These are phyloP conservation scores for Campoplex capitator DNA, from an alignment of 2,888 invertebrate species.

Conservation along the genomic window DNA sequence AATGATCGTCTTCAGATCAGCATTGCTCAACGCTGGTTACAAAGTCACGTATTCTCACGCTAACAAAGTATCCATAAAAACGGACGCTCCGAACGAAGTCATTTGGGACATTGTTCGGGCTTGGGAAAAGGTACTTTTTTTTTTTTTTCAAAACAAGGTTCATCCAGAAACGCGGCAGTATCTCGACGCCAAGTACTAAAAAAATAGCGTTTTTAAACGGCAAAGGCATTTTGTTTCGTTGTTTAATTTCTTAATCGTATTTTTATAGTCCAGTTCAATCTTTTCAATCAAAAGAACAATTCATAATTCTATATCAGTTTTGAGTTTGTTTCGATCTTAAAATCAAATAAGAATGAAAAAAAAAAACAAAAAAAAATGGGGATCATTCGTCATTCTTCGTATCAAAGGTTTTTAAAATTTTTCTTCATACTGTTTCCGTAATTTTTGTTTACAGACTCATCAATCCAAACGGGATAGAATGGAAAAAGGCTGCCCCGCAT, in stretches of 20 bases:
- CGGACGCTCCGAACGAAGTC: slow-evolving; percentile 93
- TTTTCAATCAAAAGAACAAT: not conserved
- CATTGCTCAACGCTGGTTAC: slow-evolving; percentile 95
- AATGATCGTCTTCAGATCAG: slow-evolving; percentile 89
- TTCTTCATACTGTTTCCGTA: not conserved
- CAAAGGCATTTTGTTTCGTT: no score
- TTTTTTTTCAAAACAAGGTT: no score
- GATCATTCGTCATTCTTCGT: no score
- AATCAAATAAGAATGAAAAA: no score
- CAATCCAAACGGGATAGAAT: slow-evolving; percentile 89
- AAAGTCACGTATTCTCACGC: slow-evolving; percentile 97
- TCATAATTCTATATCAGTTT: no score
- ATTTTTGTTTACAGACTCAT: slow-evolving; percentile 83
- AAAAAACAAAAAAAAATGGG: not conserved
- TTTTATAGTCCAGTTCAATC: no score
- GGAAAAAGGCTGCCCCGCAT: slow-evolving; percentile 85
- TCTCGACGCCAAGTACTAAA: not conserved
- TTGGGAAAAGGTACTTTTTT: slow-evolving; percentile 88
- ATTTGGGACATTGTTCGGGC: slow-evolving; percentile 97
- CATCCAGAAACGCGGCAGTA: no score
- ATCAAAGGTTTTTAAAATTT: no score
- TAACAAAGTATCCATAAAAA: slow-evolving; percentile 94
- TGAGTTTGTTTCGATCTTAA: no score
- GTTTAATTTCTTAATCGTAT: no score
- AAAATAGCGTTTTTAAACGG: no score